Evolutionary conservation across 2,113 vertebrate genomes (phyloP).

Genomic region (Cepphus grylle): DNA sequence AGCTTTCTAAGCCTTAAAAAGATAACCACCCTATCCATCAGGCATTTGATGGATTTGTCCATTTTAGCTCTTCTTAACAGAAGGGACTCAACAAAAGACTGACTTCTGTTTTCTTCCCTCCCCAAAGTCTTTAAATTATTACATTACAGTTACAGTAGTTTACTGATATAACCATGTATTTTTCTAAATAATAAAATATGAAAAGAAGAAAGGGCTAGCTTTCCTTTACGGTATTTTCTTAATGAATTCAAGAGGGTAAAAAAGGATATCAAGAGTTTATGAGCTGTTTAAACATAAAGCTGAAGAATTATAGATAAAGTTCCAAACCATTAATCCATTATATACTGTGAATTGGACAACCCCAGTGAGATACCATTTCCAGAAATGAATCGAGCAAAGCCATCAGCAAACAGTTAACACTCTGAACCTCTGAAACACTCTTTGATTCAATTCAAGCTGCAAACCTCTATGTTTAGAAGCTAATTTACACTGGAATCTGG

Average conservation of each 20-base stretch:
- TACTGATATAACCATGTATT: background rate
- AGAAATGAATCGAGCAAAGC: conserved; percentile 5
- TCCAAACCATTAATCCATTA: conserved; percentile 68
- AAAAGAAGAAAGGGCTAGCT: background rate
- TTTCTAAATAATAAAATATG: conserved; percentile 29
- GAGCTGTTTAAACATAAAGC: conserved; percentile 71
- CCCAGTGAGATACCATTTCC: conserved; percentile 11
- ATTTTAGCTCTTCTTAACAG: background rate
- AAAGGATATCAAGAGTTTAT: conserved; percentile 67
- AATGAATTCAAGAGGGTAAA: conserved; percentile 39
- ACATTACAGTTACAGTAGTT: background rate
- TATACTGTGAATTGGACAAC: conserved; percentile 46
- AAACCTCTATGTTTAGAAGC: conserved; percentile 40
- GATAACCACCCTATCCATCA: background rate
- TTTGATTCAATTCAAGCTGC: conserved; percentile 32
- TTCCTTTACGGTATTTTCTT: conserved; percentile 45
- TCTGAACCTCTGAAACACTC: conserved; percentile 17
- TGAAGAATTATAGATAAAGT: conserved; percentile 65
- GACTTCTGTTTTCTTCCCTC: background rate
- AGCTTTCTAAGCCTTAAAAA: background rate
- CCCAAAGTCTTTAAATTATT: background rate
- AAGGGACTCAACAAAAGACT: background rate
- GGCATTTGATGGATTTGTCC: background rate
- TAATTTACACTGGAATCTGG: conserved; percentile 63
- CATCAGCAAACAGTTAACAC: conserved; percentile 56